A percentile compares a stretch with the other conserved stretches of the same genome.
phyloP scores from a whole-genome alignment of 2,888 invertebrate species.

The Heliconius charithonia region DNA sequence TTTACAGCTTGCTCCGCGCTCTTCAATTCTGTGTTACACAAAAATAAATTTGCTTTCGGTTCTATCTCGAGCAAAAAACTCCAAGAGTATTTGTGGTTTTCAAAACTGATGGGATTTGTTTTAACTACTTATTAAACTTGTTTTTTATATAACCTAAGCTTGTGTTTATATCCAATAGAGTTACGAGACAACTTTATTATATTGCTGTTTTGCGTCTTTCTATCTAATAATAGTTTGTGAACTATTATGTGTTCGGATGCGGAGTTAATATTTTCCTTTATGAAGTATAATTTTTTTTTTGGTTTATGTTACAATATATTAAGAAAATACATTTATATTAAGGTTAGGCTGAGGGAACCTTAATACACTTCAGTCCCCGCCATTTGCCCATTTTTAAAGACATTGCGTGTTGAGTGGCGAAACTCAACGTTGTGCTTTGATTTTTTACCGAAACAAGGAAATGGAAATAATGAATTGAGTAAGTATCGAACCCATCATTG shows the following conservation, averaged over 20 bases:
- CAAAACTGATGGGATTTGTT: conserved; percentile 33
- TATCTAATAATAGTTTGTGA: background rate
- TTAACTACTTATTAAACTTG: conserved; percentile 19
- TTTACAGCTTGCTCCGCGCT: conserved; percentile 51
- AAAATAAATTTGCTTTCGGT: conserved; percentile 47
- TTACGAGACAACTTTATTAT: background rate
- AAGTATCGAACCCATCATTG: too few species aligned
- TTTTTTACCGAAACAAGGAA: too few species aligned
- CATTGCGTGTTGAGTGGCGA: too few species aligned
- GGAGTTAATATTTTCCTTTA: background rate
- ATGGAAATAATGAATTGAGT: too few species aligned
- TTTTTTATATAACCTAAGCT: conserved; percentile 20
- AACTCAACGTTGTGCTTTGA: too few species aligned
- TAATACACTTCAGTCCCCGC: too few species aligned
- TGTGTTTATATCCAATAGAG: conserved; percentile 6
- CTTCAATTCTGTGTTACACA: conserved; percentile 46
- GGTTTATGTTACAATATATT: background rate
- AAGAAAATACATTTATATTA: background rate
- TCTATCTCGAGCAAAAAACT: conserved; percentile 40
- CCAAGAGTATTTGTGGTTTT: conserved; percentile 41
- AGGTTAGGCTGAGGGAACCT: background rate
- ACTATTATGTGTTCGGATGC: background rate
- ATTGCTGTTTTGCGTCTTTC: background rate
- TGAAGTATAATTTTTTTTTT: background rate
- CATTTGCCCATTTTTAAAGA: too few species aligned